Percentiles rank a stretch among this genome's conserved stretches.
Conservation (phyloP, 2,113 vertebrate genomes). For the Deroptyus accipitrinus region DNA sequence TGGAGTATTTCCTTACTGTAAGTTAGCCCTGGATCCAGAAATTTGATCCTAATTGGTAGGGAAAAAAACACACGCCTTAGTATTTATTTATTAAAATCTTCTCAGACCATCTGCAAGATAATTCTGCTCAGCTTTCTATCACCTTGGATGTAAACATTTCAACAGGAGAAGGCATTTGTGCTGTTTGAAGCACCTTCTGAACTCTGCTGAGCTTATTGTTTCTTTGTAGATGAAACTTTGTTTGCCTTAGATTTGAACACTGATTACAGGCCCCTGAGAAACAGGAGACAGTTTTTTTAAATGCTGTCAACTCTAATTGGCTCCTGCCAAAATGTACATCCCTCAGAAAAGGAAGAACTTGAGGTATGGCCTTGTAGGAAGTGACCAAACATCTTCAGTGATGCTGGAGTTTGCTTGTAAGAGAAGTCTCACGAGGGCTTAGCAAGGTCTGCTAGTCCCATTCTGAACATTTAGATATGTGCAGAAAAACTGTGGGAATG, state of each 20-base stretch:
- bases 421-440: neutral
- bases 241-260: conserved; percentile 34
- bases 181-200: conserved; percentile 21
- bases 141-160: conserved; percentile 39
- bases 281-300: conserved; percentile 29
- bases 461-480: neutral
- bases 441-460: neutral
- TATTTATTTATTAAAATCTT: conserved; percentile 36
- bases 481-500: neutral
- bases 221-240: conserved; percentile 22
- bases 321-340: neutral
- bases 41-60: neutral
- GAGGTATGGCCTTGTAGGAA: neutral
- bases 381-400: neutral
- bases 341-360: neutral
- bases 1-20: neutral
- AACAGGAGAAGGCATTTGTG: conserved; percentile 19
- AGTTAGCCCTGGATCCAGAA: neutral
- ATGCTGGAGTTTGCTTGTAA: neutral
- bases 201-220: conserved; percentile 13
- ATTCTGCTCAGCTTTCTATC: conserved; percentile 20
- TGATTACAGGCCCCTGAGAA: conserved; percentile 10
- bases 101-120: conserved; percentile 33
- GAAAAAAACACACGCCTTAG: neutral
- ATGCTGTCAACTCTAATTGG: neutral